Evolutionary conservation across 2,113 vertebrate species (phyloP).

Genomic region (Camelus bactrianus): DNA sequence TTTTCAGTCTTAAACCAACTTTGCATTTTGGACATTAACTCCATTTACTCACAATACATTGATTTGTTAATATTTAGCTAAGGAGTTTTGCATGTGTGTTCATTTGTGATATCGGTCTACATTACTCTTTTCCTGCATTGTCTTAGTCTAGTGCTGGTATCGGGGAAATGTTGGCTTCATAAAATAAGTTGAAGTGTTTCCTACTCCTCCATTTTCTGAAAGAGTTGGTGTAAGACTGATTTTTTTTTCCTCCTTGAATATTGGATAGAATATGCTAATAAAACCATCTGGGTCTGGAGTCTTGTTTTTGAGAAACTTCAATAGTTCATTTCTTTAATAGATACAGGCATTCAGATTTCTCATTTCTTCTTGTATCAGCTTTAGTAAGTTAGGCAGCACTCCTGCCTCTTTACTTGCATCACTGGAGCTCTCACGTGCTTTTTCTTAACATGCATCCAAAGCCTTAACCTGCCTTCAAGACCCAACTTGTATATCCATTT

Average conservation of each 20-base stretch:
- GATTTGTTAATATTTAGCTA: slow-evolving; percentile 19
- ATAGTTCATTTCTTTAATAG: background rate
- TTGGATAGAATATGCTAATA: slow-evolving; percentile 31
- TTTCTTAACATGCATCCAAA: background rate
- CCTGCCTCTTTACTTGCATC: background rate
- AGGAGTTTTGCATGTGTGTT: background rate
- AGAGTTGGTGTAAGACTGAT: background rate
- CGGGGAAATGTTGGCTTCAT: background rate
- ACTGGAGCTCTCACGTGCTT: background rate
- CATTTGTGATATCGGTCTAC: background rate
- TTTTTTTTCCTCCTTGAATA: background rate
- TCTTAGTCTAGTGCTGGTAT: background rate
- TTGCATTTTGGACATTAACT: background rate
- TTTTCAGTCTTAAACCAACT: background rate
- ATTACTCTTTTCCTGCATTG: background rate
- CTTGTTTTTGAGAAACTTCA: slow-evolving; percentile 40
- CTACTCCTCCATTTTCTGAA: slow-evolving; percentile 8
- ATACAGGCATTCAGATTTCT: background rate
- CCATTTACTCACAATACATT: background rate
- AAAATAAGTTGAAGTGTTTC: slow-evolving; percentile 12
- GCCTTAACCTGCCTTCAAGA: background rate
- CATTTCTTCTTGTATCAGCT: background rate
- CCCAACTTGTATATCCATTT: background rate
- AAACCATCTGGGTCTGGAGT: background rate
- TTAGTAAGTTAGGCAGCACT: background rate